Conservation (phyloP, 2,888 invertebrate genomes). For the Leptopilina drosophilae region DNA sequence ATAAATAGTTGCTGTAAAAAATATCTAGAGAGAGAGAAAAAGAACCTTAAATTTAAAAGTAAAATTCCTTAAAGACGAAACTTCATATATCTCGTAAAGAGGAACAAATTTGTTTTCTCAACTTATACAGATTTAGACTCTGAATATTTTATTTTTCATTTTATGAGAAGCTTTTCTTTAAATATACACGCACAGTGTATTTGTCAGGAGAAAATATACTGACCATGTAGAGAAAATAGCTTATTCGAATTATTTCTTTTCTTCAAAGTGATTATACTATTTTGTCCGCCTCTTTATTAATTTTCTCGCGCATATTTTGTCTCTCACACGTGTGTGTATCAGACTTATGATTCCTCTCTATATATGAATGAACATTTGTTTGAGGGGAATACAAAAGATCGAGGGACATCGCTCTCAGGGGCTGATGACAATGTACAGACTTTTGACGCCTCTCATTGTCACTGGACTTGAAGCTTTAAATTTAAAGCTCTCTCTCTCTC, state of each 20-base stretch:
- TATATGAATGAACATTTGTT: slow-evolving; percentile 34
- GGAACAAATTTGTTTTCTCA: slow-evolving; percentile 1
- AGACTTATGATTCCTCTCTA: slow-evolving; percentile 29
- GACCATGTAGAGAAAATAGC: too few relatives aligned
- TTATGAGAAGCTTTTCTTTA: not conserved
- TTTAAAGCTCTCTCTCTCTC: not conserved
- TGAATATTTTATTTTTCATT: not conserved
- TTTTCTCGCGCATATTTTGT: slow-evolving; percentile 2
- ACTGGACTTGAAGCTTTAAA: slow-evolving; percentile 18
- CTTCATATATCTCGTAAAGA: slow-evolving; percentile 1
- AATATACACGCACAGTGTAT: not conserved
- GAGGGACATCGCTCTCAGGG: slow-evolving; percentile 32
- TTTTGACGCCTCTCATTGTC: not conserved
- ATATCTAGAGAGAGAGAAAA: too few relatives aligned
- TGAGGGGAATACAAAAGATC: slow-evolving; percentile 34
- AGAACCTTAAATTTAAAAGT: not conserved
- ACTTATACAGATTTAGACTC: not conserved
- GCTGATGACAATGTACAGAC: slow-evolving; percentile 29
- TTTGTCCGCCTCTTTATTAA: not conserved
- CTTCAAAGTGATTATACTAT: not conserved
- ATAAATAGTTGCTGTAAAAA: too few relatives aligned
- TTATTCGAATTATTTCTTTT: not conserved
- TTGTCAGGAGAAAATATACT: not conserved
- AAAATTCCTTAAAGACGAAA: not conserved
- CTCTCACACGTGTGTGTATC: slow-evolving; percentile 1